Base-by-base conservation (phyloP, 2,888 invertebrate species). In the Lucinisca nassula region DNA sequence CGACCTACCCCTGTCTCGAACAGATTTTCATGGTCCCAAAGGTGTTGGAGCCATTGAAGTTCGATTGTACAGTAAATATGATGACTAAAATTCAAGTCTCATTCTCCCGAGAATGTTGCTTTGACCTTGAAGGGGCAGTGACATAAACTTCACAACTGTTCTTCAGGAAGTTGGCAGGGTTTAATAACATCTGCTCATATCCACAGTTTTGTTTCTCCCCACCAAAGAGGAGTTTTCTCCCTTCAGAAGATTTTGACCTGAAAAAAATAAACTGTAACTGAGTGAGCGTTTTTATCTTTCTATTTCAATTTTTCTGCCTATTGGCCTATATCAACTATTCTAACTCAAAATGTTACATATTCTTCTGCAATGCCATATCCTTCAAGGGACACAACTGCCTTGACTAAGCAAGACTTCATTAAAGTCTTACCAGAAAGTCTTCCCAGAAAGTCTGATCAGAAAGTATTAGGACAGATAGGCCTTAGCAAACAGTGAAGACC, bases 81-180 rank as follows among this genome's bases (percentile, higher is more conserved):
- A n/a, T n/a, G n/a, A n/a, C n/a, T n/a, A n/a, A n/a, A n/a, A n/a
- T n/a, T n/a, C n/a, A n/a, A n/a, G n/a, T n/a, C n/a, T n/a, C n/a
- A n/a, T n/a, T n/a, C n/a, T n/a, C n/a, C n/a, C n/a, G n/a, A n/a
- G n/a, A n/a, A n/a, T n/a, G n/a, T n/a, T n/a, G n/a, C n/a, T n/a
- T n/a, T n/a, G n/a, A n/a, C n/a, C n/a, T n/a, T n/a, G n/a, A n/a
- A n/a, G n/a, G n/a, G n/a, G n/a, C n/a, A n/a, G n/a, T n/a, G 14
- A 89, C 89, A 79, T 73, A 58, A 21, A 89, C 45, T 30, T 78
- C 45, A 61, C 86, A 89, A 24, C 76, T 81, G 75, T 79, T 86
- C 45, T 89, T 89, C 17, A 89, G 79, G 37, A 89, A 89, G 74
- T 89, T 89, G n/a, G 78, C 81, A 0, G 86, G 86, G 30, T 73